A percentile compares a stretch with the other conserved stretches of the same genome.
phyloP scores from a whole-genome alignment of 2,113 vertebrate species.

The Oncorhynchus gorbuscha region DNA sequence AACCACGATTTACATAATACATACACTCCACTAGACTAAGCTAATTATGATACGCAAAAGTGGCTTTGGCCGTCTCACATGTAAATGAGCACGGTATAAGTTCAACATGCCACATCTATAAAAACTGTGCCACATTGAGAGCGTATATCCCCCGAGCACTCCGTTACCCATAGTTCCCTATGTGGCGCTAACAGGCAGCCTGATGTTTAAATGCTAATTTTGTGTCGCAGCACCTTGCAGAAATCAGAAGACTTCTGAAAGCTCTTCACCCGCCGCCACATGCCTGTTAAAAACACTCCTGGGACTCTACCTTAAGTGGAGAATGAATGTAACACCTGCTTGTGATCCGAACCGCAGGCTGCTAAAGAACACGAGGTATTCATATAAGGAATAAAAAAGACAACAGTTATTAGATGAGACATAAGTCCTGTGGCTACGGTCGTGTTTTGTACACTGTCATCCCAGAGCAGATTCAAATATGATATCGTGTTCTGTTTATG shows the following conservation, averaged over 20 bases:
- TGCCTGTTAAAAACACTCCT: constrained; percentile 18
- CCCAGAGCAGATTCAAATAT: constrained; percentile 37
- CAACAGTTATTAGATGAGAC: constrained; percentile 35
- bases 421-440: constrained; percentile 37
- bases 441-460: constrained; percentile 45
- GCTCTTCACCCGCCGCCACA: constrained; percentile 5
- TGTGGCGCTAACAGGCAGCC: constrained; percentile 7
- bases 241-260: constrained; percentile 9
- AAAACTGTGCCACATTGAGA: constrained; percentile 27
- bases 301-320: constrained; percentile 14
- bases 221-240: constrained; percentile 17
- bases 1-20: constrained; percentile 21
- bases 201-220: constrained; percentile 57
- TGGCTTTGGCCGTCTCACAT: constrained; percentile 25
- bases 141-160: constrained; percentile 39
- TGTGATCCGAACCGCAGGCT: constrained; percentile 9
- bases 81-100: constrained; percentile 49
- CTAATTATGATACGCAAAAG: constrained; percentile 26
- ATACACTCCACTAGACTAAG: constrained; percentile 9
- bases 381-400: constrained; percentile 9
- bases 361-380: constrained; percentile 5
- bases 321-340: constrained; percentile 30
- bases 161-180: constrained; percentile 22
- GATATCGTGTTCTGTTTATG: constrained; percentile 56
- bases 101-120: constrained; percentile 12